Conservation (phyloP, 2,888 invertebrate genomes). For the Rutpela maculata region DNA sequence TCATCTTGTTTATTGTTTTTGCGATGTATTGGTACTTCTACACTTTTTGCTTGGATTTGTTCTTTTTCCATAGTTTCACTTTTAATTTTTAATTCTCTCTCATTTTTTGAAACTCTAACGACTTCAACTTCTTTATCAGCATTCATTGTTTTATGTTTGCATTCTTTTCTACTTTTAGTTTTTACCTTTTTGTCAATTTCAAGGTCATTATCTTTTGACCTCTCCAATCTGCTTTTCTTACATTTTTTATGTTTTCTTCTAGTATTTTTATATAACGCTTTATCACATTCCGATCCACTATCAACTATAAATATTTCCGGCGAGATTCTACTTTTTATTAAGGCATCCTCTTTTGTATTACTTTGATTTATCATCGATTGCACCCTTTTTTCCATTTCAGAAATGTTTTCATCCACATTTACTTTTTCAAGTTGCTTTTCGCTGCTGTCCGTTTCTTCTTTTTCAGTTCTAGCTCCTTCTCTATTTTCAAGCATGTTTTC, state of each 20-base stretch:
- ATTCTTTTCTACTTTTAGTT: not conserved
- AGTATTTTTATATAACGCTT: not conserved
- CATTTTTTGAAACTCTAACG: not conserved
- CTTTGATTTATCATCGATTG: not conserved
- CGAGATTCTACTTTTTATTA: not conserved
- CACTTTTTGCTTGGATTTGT: not conserved
- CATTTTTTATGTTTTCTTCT: not conserved
- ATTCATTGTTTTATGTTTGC: not conserved
- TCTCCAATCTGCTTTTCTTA: not conserved
- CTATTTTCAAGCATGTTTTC: not conserved
- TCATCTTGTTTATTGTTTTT: slow-evolving; percentile 48
- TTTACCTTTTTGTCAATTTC: not conserved
- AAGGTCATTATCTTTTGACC: not conserved
- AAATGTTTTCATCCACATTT: not conserved
- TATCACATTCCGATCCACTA: not conserved
- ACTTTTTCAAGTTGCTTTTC: not conserved
- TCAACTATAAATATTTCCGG: not conserved
- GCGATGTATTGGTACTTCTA: not conserved
- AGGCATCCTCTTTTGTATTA: not conserved
- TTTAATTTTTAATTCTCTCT: not conserved
- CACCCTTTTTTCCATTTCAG: slow-evolving; percentile 8
- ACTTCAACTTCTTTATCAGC: not conserved
- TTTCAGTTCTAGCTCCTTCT: not conserved
- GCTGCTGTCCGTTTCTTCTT: not conserved
- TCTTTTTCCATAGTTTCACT: not conserved